Evolutionary conservation across 2,888 invertebrate genomes (phyloP).

Genomic region (Pimpla rufipes): DNA sequence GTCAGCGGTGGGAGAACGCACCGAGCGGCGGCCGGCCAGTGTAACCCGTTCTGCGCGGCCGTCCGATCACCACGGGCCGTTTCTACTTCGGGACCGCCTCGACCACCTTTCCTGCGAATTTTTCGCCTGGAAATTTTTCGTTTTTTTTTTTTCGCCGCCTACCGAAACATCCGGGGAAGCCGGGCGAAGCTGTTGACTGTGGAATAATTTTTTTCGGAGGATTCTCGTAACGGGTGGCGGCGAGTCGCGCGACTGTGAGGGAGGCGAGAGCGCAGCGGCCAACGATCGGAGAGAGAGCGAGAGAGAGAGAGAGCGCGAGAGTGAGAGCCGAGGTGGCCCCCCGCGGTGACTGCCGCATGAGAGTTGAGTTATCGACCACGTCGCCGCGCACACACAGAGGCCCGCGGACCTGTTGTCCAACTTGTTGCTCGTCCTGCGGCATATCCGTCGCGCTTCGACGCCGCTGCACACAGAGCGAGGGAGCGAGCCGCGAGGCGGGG

Average conservation of each 20-base stretch:
- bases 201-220: neutral
- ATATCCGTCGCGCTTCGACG: conserved; percentile 58
- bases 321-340: conserved; percentile 14
- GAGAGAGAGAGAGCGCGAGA: neutral
- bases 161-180: neutral
- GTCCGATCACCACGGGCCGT: conserved; percentile 7
- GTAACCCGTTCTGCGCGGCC: neutral
- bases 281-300: neutral
- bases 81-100: neutral
- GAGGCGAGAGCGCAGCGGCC: neutral
- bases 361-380: conserved; percentile 80
- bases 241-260: neutral
- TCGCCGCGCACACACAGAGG: conserved; percentile 54
- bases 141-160: neutral
- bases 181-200: no score
- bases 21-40: neutral
- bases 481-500: no score
- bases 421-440: conserved; percentile 83
- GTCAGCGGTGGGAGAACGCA: conserved; percentile 33
- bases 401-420: conserved; percentile 84
- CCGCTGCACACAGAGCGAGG: neutral
- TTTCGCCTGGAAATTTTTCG: no score
- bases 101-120: neutral
- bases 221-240: no score
- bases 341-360: conserved; percentile 64